phyloP scores from a whole-genome alignment of 2,113 vertebrate genomes.

The Epinephelus lanceolatus region DNA sequence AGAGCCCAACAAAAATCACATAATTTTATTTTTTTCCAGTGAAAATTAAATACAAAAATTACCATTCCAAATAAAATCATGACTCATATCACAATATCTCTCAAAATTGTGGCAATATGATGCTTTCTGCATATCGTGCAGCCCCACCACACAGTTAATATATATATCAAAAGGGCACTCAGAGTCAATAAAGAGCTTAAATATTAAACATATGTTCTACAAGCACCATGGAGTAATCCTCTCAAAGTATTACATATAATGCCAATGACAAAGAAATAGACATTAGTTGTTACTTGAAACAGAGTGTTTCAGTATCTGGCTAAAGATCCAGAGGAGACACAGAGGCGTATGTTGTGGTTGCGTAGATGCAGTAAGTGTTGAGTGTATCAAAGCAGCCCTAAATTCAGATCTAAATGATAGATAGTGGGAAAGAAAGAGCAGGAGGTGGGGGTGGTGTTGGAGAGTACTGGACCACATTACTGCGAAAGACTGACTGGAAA shows the following conservation, averaged over 20 bases:
- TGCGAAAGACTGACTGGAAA: conserved; percentile 82
- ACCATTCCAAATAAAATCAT: too few relatives aligned
- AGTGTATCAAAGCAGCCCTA: conserved; percentile 12
- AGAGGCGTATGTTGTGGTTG: background rate
- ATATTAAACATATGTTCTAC: background rate
- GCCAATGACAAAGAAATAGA: background rate
- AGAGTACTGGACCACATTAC: conserved; percentile 78
- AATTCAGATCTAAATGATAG: conserved; percentile 32
- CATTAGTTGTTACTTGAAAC: background rate
- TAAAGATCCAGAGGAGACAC: background rate
- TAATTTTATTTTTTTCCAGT: too few relatives aligned
- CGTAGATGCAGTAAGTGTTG: conserved; percentile 18
- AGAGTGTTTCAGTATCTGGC: background rate
- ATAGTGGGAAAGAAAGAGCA: conserved; percentile 24
- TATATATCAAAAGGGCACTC: background rate
- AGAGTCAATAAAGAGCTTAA: background rate
- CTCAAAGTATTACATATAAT: background rate
- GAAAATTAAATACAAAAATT: too few relatives aligned
- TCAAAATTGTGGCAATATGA: too few relatives aligned
- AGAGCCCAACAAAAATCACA: too few relatives aligned
- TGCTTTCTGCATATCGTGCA: too few relatives aligned
- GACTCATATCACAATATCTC: too few relatives aligned
- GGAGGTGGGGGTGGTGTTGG: background rate
- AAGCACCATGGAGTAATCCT: background rate
- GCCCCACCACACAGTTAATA: too few relatives aligned